Conservation (phyloP, 2,888 invertebrate genomes). For the Netelia melanura region DNA sequence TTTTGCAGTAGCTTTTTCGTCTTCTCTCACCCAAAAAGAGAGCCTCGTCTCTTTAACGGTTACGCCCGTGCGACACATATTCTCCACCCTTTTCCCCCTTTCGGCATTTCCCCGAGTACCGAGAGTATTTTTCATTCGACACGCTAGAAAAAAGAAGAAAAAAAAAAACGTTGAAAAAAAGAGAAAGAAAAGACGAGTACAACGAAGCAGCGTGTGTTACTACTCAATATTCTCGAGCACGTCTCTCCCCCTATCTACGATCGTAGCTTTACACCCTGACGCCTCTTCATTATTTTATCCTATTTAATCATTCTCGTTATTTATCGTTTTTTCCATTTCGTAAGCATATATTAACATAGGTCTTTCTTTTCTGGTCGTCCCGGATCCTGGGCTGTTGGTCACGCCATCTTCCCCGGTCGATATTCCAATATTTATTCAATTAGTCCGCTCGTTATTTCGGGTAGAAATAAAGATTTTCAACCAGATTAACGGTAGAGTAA, state of each 20-base stretch:
- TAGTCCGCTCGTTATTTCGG: not conserved
- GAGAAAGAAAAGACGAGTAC: too few species aligned
- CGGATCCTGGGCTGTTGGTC: conserved; percentile 75
- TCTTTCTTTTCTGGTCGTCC: conserved; percentile 80
- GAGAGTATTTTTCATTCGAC: conserved; percentile 33
- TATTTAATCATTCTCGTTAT: conserved; percentile 65
- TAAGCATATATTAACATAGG: conserved; percentile 80
- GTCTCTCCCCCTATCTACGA: conserved; percentile 51
- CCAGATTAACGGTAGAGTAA: not conserved
- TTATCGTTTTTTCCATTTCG: conserved; percentile 76
- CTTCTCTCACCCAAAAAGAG: not conserved
- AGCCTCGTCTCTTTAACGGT: not conserved
- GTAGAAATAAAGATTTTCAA: not conserved
- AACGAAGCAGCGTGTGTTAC: not conserved
- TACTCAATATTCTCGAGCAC: conserved; percentile 26
- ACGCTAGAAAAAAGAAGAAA: not conserved
- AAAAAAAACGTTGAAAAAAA: not conserved
- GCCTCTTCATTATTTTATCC: conserved; percentile 59
- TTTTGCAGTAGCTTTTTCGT: conserved; percentile 76
- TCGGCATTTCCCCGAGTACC: conserved; percentile 23
- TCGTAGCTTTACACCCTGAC: conserved; percentile 60
- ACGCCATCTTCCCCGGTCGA: conserved; percentile 7
- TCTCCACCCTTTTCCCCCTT: not conserved
- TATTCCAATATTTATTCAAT: not conserved
- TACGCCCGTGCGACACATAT: not conserved